Percentiles rank a stretch among this genome's conserved stretches.
These are phyloP conservation scores for Rhinogobius similis DNA, from an alignment of 2,113 vertebrate species.

Conservation along the genomic window DNA sequence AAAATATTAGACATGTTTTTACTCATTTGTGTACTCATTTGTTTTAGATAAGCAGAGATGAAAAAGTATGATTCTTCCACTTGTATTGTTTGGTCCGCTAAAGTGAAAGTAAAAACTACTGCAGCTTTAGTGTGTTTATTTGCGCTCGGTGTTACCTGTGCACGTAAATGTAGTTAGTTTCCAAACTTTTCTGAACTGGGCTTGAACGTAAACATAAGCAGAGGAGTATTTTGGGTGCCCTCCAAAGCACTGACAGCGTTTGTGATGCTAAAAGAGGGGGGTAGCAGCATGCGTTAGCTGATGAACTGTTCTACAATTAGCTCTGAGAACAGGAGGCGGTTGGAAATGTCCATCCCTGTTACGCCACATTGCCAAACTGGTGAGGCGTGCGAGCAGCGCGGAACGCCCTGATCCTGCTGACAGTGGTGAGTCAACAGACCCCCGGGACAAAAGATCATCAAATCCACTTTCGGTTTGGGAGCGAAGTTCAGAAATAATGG, in stretches of 20 bases:
- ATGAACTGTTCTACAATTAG: slow-evolving; percentile 43
- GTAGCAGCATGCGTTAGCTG: slow-evolving; percentile 30
- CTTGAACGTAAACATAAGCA: slow-evolving; percentile 19
- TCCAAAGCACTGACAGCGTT: slow-evolving; percentile 10
- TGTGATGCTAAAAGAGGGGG: slow-evolving; percentile 7
- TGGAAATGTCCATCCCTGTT: slow-evolving; percentile 20
- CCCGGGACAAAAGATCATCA: slow-evolving; percentile 14
- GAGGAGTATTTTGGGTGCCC: slow-evolving; percentile 7
- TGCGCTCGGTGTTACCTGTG: too few species aligned
- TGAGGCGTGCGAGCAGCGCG: slow-evolving; percentile 31
- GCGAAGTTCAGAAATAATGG: background rate
- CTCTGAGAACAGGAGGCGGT: slow-evolving; percentile 15
- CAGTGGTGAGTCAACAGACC: slow-evolving; percentile 22
- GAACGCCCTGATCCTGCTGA: slow-evolving; percentile 46
- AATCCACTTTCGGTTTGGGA: background rate
- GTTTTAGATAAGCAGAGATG: too few species aligned
- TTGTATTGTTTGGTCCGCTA: too few species aligned
- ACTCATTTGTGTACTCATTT: too few species aligned
- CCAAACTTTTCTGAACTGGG: background rate
- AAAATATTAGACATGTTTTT: too few species aligned
- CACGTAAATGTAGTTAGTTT: too few species aligned
- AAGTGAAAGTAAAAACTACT: too few species aligned
- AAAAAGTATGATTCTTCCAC: too few species aligned
- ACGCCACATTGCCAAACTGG: slow-evolving; percentile 2
- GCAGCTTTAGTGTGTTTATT: too few species aligned